Base-by-base conservation (phyloP, 2,797 vertebrate genomes). In the Sus cebifrons region DNA sequence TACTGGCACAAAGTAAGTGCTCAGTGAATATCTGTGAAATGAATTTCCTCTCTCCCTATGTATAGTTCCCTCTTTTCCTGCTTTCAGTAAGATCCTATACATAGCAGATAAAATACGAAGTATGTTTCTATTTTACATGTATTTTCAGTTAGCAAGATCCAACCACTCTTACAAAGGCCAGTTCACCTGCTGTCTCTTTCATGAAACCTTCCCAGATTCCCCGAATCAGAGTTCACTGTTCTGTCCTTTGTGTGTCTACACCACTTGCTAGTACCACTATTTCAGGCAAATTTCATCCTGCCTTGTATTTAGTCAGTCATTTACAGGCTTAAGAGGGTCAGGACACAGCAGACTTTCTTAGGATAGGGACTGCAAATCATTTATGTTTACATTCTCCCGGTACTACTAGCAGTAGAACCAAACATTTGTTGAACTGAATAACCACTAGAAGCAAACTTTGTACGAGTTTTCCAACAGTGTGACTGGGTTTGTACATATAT, bases 61-160 rank as follows among this genome's bases (percentile, higher is more conserved):
- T 83, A 56, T 2, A 58, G 27, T 15, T 71, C 23, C 20, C 32
- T 74, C 64, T 18, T 77, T 86, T 96, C 73, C 74, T 83, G 64
- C 15, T 96, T 94, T 74, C 27, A 83, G 70, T 68, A 81, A 86
- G 6, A 89, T 71, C 54, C 44, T 29, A 84, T 7, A 65, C 36
- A 25, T 13, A 75, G 65, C 23, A 95, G 44, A 62, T 65, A 52
- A 91, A 95, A 82, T 52, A 74, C 44, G 21, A 92, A 90, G 71
- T 60, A 65, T 71, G 25, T 92, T 94, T 87, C 82, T 27, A n/a
- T 73, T 91, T 93, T 79, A 86, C 78, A 64, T 60, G 52, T 77
- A 89, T 94, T 87, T 96, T 87, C 87, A 94, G 67, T 77, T 60
- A 79, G 73, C 36, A 89, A 83, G 90, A 85, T 83, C 83, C 78